A percentile compares a stretch with the other conserved stretches of the same genome.
Conservation (phyloP, 1,140 invertebrate species). For the Tetranychus cinnabarinus region DNA sequence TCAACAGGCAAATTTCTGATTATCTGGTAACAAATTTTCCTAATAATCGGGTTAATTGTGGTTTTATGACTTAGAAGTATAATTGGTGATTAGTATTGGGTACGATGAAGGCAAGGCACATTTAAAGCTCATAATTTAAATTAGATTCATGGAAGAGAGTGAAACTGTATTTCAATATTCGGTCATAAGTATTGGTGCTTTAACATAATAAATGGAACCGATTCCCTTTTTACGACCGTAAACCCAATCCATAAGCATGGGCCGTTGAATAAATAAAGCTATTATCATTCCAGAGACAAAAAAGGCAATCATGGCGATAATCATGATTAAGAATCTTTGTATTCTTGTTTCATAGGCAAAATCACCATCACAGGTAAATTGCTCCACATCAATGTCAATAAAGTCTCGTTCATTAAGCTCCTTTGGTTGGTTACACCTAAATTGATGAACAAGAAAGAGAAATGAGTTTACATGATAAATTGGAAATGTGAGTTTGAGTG, state of each 20-base stretch:
- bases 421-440: constrained; percentile 7
- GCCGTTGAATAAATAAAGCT: constrained; percentile 7
- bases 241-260: constrained; percentile 5
- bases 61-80: too few relatives aligned
- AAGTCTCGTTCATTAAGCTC: constrained; percentile 1
- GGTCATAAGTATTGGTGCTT: constrained; percentile 1
- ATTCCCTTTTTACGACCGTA: constrained; percentile 1
- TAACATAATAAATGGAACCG: constrained; percentile 14
- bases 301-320: background rate
- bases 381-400: background rate
- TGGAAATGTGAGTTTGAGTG: too few relatives aligned
- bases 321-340: background rate
- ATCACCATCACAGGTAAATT: background rate
- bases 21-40: too few relatives aligned
- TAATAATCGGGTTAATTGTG: too few relatives aligned
- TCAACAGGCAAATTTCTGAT: too few relatives aligned
- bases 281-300: constrained; percentile 6
- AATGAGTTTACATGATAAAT: too few relatives aligned
- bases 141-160: too few relatives aligned
- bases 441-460: too few relatives aligned
- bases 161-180: background rate
- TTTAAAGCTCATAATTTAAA: too few relatives aligned
- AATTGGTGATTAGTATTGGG: too few relatives aligned
- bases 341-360: background rate
- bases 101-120: too few relatives aligned